phyloP scores from a whole-genome alignment of 92 coral and sea anemone genomes.

The Plumapathes pennacea region DNA sequence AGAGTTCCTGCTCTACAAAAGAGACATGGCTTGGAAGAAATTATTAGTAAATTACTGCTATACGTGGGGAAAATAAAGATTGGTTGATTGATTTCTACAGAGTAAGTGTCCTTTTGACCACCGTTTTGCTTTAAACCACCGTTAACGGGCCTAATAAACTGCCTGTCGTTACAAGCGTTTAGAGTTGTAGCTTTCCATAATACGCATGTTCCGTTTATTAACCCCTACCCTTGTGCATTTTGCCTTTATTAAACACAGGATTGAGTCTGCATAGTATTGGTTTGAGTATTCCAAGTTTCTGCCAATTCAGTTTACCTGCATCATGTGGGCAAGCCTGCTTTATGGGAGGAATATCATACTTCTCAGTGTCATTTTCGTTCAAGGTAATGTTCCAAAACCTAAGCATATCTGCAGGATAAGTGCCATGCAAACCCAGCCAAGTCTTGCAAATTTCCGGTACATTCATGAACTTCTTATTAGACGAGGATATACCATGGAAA shows the following conservation, averaged over 20 bases:
- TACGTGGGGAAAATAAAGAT: no score
- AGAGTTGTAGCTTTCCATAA: no score
- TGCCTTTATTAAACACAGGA: no score
- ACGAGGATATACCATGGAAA: conserved; percentile 55
- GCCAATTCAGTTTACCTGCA: conserved; percentile 60
- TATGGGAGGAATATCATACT: conserved; percentile 54
- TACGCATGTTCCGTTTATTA: conserved; percentile 30
- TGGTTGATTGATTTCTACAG: no score
- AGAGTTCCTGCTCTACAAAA: no score
- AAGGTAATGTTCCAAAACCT: conserved; percentile 63
- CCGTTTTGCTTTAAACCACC: no score
- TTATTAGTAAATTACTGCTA: no score
- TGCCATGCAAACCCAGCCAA: conserved; percentile 67
- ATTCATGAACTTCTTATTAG: conserved; percentile 31
- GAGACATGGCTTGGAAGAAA: no score
- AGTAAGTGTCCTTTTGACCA: no score
- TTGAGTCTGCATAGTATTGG: no score
- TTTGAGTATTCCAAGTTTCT: conserved; percentile 27
- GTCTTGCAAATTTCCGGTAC: conserved; percentile 45
- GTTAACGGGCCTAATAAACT: no score
- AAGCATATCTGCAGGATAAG: conserved; percentile 55
- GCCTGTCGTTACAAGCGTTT: no score
- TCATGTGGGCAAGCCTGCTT: conserved; percentile 38
- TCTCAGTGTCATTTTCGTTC: conserved; percentile 13
- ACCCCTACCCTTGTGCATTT: conserved; percentile 55